phyloP scores from a whole-genome alignment of 2,797 vertebrate species.

The Phylloscopus collybita region DNA sequence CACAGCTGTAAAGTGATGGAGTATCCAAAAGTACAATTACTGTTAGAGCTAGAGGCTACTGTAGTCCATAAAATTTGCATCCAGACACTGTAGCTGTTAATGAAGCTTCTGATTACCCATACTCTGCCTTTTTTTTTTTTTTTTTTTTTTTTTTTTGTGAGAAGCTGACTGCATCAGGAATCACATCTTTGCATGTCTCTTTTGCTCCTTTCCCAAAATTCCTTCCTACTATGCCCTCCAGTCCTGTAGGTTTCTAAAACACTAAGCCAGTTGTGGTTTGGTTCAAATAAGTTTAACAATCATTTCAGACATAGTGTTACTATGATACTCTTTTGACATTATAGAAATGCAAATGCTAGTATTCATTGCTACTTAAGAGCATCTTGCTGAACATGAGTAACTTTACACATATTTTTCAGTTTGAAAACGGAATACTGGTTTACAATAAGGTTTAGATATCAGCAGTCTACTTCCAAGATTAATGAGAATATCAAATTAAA shows the following conservation, averaged over 20 bases:
- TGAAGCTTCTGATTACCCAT: background rate
- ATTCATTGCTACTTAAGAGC: background rate
- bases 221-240: background rate
- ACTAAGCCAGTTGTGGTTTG: background rate
- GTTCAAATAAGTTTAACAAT: background rate
- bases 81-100: background rate
- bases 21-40: background rate
- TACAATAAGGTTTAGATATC: background rate
- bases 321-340: background rate
- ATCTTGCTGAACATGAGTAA: background rate
- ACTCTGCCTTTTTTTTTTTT: background rate
- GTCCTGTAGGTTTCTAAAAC: background rate
- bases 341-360: background rate
- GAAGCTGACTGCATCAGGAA: background rate
- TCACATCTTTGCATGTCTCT: background rate
- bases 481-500: background rate
- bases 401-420: background rate
- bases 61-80: background rate
- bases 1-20: background rate
- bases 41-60: background rate
- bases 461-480: background rate
- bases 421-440: background rate
- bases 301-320: background rate
- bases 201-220: background rate
- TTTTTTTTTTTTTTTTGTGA: background rate